Evolutionary conservation across 2,797 vertebrate species (phyloP), one percentile per base, ranked within the genome.

Genomic region (Amphiprion clarkii): DNA sequence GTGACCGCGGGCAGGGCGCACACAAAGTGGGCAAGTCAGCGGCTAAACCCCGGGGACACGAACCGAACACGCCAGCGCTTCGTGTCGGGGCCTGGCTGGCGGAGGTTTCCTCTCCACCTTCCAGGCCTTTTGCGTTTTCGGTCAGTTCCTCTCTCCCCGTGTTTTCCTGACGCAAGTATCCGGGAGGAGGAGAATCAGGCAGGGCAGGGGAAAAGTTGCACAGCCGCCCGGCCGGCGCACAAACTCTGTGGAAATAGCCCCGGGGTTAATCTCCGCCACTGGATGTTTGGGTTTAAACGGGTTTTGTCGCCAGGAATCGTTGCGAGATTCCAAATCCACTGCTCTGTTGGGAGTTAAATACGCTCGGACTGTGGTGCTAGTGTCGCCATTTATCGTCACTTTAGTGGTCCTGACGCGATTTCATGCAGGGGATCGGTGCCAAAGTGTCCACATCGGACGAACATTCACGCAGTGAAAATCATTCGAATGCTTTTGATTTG

Each of bases 141-240:
- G 63, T 66, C 80, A 69, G 78, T 48, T 68, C 67, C 75, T 76
- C 75, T 88, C 90, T 87, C 93, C 88, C 84, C 92, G 91, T 84
- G 86, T 78, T 94, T 94, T 93, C 92, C 93, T 94, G 89, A 68
- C 61, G 72, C 81, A n/a, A 33, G 65, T 79, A 83, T 75, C 92
- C 93, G 88, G 84, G 71, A 85, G 80, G 82, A 84, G 74, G 87
- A 81, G 89, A 89, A 71, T 61, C 72, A 13, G 58, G 51, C 83
- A 73, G 76, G 84, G 88, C 71, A 59, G 42, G 54, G 33, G 69
- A 81, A 90, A 93, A 93, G 91, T 94, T 92, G 36, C 76, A 75
- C 57, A 53, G 66, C 79, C 36, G 6, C 39, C 73, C 39, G 39
- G 11, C 58, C 62, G 67, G 69, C 25, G 54, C 40, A 12, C 21